Conservation (phyloP, 2,113 vertebrate species). For the Amazona vittata region DNA sequence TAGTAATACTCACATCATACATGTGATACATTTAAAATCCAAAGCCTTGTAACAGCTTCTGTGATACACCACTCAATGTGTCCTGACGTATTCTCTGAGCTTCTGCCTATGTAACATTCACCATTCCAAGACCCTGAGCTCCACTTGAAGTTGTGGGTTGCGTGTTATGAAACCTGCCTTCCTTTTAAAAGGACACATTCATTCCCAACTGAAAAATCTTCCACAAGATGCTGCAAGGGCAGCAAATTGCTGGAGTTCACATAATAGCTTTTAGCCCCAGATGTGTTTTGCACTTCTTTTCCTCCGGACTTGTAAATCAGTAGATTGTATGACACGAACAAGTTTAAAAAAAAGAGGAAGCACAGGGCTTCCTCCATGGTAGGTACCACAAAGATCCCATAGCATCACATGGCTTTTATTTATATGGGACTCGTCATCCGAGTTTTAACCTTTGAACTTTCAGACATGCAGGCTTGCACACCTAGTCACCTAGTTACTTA, state of each 20-base stretch:
- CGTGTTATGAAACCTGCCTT: background rate
- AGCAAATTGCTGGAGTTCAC: background rate
- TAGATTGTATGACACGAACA: background rate
- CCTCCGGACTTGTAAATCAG: constrained; percentile 9
- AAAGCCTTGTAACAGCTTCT: background rate
- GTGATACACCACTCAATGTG: background rate
- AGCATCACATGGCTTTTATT: constrained; percentile 22
- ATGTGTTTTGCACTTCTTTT: background rate
- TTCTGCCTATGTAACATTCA: background rate
- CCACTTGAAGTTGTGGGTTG: background rate
- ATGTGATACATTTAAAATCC: background rate
- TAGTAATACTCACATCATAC: background rate
- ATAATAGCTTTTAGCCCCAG: background rate
- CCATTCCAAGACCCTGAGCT: background rate
- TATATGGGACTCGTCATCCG: background rate
- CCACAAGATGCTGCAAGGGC: background rate
- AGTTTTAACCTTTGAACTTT: constrained; percentile 17
- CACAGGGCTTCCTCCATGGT: background rate
- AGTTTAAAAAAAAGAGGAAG: constrained; percentile 30
- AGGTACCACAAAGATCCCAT: background rate
- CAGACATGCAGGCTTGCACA: background rate
- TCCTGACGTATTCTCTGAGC: background rate
- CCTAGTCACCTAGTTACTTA: background rate
- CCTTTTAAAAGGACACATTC: background rate
- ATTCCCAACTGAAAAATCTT: background rate